Evolutionary conservation across 1,140 invertebrate genomes (phyloP).

Genomic region (Palaemon carinicauda): DNA sequence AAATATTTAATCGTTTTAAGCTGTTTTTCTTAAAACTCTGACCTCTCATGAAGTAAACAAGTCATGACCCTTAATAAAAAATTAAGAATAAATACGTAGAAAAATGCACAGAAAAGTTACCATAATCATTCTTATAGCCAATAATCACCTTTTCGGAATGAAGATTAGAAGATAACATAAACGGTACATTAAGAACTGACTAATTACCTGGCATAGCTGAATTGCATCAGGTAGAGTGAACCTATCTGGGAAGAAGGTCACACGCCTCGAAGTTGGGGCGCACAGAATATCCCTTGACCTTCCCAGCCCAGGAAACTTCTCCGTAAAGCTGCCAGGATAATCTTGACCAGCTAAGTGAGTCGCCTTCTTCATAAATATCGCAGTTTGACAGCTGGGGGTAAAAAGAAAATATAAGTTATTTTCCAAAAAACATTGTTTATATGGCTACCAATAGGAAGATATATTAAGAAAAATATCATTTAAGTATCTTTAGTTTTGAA

Average conservation of each 20-base stretch:
- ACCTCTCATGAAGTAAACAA: no score
- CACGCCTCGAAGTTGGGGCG: not conserved
- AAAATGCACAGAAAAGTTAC: no score
- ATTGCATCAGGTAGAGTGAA: conserved; percentile 13
- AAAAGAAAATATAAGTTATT: not conserved
- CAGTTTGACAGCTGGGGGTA: conserved; percentile 12
- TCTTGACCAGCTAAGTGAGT: conserved; percentile 16
- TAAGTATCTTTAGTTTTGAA: not conserved
- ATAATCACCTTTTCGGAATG: not conserved
- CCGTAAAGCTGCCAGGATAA: conserved; percentile 40
- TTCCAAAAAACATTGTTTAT: not conserved
- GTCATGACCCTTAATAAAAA: no score
- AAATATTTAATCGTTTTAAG: no score
- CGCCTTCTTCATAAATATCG: conserved; percentile 13
- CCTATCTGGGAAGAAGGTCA: conserved; percentile 37
- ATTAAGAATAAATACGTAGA: not conserved
- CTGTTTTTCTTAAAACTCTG: no score
- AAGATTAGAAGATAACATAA: not conserved
- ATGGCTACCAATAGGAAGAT: not conserved
- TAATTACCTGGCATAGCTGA: not conserved
- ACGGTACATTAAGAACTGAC: not conserved
- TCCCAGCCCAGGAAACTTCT: conserved; percentile 29
- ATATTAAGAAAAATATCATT: no score
- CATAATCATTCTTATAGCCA: no score
- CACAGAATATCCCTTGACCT: not conserved